Percentiles rank a stretch among this genome's conserved stretches.
Evolutionary conservation across 2,113 vertebrate species (phyloP).

Genomic region (Eleginops maclovinus): DNA sequence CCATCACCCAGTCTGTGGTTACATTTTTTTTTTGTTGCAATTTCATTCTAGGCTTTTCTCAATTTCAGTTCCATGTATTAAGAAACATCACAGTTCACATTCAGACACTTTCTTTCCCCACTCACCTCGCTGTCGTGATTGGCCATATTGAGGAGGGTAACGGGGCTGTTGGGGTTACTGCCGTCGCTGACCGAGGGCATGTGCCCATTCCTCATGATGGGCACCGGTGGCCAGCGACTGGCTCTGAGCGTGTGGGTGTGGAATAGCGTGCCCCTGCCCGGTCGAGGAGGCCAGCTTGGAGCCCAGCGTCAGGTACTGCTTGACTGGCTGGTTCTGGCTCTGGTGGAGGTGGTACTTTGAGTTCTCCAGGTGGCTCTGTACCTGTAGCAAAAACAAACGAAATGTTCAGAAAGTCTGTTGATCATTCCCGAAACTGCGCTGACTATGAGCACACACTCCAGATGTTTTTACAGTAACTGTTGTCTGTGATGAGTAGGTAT

Average conservation of each 20-base stretch:
- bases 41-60: conserved; percentile 22
- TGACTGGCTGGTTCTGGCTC: conserved; percentile 89
- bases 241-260: conserved; percentile 80
- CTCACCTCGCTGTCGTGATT: conserved; percentile 88
- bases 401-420: background rate
- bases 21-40: conserved; percentile 4
- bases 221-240: conserved; percentile 79
- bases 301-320: conserved; percentile 92
- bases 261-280: conserved; percentile 78
- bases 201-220: conserved; percentile 86
- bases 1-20: conserved; percentile 7
- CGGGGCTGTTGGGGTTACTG: conserved; percentile 82
- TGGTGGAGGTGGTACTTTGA: conserved; percentile 91
- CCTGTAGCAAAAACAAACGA: conserved; percentile 76
- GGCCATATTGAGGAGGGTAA: conserved; percentile 86
- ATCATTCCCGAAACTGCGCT: background rate
- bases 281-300: conserved; percentile 86
- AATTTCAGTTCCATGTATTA: conserved; percentile 66
- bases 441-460: conserved; percentile 14
- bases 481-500: background rate
- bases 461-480: background rate
- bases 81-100: background rate
- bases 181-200: conserved; percentile 78
- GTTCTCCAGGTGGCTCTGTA: conserved; percentile 92
- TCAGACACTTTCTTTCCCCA: conserved; percentile 18